A percentile compares a stretch with the other conserved stretches of the same genome.
Conservation (phyloP, 2,113 vertebrate genomes). For the Apistogramma diplotaenia region DNA sequence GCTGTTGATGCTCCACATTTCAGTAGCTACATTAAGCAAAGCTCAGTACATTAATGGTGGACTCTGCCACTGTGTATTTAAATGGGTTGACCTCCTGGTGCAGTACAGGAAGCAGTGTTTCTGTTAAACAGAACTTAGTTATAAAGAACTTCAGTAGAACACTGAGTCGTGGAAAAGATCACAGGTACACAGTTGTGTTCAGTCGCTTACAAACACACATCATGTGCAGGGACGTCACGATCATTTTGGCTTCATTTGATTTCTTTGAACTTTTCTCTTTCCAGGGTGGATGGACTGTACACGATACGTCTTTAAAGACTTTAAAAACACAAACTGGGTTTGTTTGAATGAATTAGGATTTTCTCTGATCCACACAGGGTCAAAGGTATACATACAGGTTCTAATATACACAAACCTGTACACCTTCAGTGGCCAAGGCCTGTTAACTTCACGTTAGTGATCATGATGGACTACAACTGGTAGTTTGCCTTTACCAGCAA, state of each 20-base stretch:
- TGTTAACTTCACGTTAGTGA: neutral
- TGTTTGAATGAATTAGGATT: neutral
- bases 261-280: too few species aligned
- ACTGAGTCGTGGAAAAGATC: neutral
- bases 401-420: too few species aligned
- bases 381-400: neutral
- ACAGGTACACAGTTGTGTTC: fast-evolving
- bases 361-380: neutral
- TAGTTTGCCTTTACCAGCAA: neutral
- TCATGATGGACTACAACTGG: neutral
- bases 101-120: neutral
- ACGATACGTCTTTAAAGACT: neutral
- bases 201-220: neutral
- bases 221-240: too few species aligned
- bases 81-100: neutral
- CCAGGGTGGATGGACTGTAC: neutral
- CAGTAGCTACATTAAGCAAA: neutral
- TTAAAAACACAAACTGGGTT: neutral
- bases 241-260: too few species aligned
- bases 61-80: neutral
- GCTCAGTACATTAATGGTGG: neutral
- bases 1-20: neutral
- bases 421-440: too few species aligned
- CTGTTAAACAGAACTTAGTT: neutral
- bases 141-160: neutral